Evolutionary conservation across 1,140 invertebrate genomes (phyloP).

Genomic region (Sitobion miscanthi): DNA sequence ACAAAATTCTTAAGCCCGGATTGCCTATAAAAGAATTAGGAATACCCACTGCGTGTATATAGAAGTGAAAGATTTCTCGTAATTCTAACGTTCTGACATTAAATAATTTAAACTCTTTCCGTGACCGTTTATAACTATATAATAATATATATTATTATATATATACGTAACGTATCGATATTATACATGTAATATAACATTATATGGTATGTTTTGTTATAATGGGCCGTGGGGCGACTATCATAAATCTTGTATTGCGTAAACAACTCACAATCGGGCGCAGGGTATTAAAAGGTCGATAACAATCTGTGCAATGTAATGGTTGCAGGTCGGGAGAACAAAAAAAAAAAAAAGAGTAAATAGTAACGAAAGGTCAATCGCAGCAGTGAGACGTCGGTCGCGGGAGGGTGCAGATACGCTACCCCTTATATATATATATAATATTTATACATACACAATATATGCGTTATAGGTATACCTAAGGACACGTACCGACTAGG

Average conservation of each 20-base stretch:
- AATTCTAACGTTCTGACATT: neutral
- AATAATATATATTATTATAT: neutral
- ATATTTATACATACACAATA: neutral
- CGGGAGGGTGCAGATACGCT: neutral
- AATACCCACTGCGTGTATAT: neutral
- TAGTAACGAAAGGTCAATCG: conserved; percentile 15
- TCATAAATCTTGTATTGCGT: conserved; percentile 11
- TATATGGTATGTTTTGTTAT: neutral
- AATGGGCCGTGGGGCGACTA: neutral
- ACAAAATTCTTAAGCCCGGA: neutral
- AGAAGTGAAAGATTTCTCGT: neutral
- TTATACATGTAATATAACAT: neutral
- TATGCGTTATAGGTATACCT: conserved; percentile 2
- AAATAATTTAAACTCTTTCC: neutral
- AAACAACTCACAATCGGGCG: conserved; percentile 27
- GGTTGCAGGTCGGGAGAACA: neutral
- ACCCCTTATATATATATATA: conserved; percentile 12
- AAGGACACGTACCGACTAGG: neutral
- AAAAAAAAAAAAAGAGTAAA: neutral
- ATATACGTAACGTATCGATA: neutral
- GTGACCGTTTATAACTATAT: neutral
- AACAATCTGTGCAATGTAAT: conserved; percentile 14
- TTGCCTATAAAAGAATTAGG: neutral
- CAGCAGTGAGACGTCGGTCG: neutral
- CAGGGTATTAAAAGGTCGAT: conserved; percentile 41